phyloP scores from a whole-genome alignment of 1,140 invertebrate genomes.

The Meloidogyne exigua region DNA sequence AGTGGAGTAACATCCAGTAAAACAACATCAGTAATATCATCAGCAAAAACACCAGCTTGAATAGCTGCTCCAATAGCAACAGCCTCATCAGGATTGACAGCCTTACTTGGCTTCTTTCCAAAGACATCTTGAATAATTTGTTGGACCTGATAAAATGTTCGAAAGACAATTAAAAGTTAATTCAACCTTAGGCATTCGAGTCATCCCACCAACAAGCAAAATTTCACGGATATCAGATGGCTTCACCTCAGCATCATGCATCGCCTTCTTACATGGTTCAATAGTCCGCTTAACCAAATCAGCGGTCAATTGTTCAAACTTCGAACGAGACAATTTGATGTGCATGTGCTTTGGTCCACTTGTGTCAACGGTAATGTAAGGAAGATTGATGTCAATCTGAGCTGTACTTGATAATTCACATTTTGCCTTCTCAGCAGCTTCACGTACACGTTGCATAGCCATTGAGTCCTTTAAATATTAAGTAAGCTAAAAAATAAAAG shows the following conservation, averaged over 20 bases:
- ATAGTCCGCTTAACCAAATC: constrained; percentile 92
- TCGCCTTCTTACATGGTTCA: constrained; percentile 86
- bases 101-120: constrained; percentile 81
- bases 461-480: constrained; percentile 73
- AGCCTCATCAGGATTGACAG: constrained; percentile 95
- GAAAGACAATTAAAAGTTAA: neutral
- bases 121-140: constrained; percentile 91
- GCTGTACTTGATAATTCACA: constrained; percentile 48
- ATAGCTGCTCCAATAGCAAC: constrained; percentile 95
- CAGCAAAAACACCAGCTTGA: constrained; percentile 89
- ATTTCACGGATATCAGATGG: constrained; percentile 94
- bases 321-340: constrained; percentile 84
- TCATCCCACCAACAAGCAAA: constrained; percentile 96
- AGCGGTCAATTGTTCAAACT: constrained; percentile 87
- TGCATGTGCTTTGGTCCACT: constrained; percentile 99
- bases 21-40: constrained; percentile 92
- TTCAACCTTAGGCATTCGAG: constrained; percentile 84
- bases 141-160: constrained; percentile 77
- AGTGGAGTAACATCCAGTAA: constrained; percentile 91
- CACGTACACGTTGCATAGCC: constrained; percentile 97
- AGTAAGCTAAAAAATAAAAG: constrained; percentile 68
- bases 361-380: constrained; percentile 94
- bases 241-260: constrained; percentile 90
- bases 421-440: constrained; percentile 98
- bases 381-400: constrained; percentile 95